Evolutionary conservation across 2,797 vertebrate species (phyloP), one percentile per base, ranked within the genome.

Genomic region (Labeo calbasu): DNA sequence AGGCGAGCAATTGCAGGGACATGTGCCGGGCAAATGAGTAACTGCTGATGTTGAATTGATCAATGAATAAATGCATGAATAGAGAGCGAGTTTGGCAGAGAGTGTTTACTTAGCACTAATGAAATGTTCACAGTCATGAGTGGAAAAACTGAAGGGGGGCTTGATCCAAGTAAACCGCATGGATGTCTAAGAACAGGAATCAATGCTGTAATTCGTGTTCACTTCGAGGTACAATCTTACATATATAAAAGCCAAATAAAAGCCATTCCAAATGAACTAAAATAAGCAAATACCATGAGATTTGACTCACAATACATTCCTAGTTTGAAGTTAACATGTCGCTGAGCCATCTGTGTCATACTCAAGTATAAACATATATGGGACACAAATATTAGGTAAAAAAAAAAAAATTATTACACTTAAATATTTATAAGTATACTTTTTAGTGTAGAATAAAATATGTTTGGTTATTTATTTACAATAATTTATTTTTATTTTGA

Each of bases 71-170:
- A 46, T 59, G 19, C 66, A 59, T 21, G 40, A 70, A 81, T 59
- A 48, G 53, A 81, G 53, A 59, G 53, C 2, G 10, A 8, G 73
- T 76, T 40, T 76, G 50, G 51, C 50, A 76, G 48, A 81, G 51
- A 32, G 51, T 59, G 36, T 81, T 81, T 71, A 72, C 53, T 81
- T 25, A 32, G 68, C 40, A 8, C 40, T 81, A 81, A 81, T 81
- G 79, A 81, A 71, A 81, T 81, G 79, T 81, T 81, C 53, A 59
- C 79, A 81, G 79, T 81, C 68, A 81, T 72, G 68, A 81, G 68
- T 72, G 79, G 68, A 81, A 81, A 81, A 55, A 48, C 23, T 71
- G 40, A 55, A 17, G 50, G 66, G 79, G 2, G 28, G 63, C 21
- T 25, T 46, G 36, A 46, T 78, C 11, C 76, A 25, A 53, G 61